Evolutionary conservation across 1,140 invertebrate genomes (phyloP), one percentile per base, ranked within the genome.

Genomic region (Trialeurodes vaporariorum): DNA sequence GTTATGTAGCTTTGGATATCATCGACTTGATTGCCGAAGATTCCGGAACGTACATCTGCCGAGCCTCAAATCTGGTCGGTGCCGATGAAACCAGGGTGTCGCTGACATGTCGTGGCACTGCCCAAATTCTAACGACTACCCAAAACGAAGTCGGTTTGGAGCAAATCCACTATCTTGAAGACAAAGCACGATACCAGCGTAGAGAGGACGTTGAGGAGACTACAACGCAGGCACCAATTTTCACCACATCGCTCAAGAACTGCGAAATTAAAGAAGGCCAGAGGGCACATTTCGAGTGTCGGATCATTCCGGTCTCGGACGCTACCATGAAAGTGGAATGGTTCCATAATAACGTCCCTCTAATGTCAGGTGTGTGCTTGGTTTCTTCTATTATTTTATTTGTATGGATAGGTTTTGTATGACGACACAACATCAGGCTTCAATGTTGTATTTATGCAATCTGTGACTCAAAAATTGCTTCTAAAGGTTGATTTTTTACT

Each of bases 281-380:
- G 76, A 81, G 93, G 63, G 94, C 94, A 26, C 95, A 98, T 75
- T 98, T 98, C 75, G 96, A 98, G 79, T 95, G 92, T 74, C 87
- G 94, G 40, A 79, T 99, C 13, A 94, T 97, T 72, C 97, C 97
- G 11, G 91, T 98, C 24, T 96, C 94, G 58, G 96, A 99, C 81
- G 85, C 92, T 0, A 92, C 92, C 0, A 92, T 99, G 89, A 93
- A 92, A 77, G 94, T 99, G 0, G 93, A 98, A 81, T 99, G 97
- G 97, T 97, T 93, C 81, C 93, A 95, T 70, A 95, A 98, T 76
- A 94, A 92, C 74, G 81, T 86, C 70, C 90, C 92, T 0, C 80
- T 95, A 0, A 94, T 94, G 78, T 91, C 90, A 67, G 77, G 77
- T 66, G 70, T 72, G 21, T 66, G 74, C 23, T 77, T 81, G 70